Conservation (phyloP, 2,888 invertebrate genomes). For the Oscheius myriophilus region DNA sequence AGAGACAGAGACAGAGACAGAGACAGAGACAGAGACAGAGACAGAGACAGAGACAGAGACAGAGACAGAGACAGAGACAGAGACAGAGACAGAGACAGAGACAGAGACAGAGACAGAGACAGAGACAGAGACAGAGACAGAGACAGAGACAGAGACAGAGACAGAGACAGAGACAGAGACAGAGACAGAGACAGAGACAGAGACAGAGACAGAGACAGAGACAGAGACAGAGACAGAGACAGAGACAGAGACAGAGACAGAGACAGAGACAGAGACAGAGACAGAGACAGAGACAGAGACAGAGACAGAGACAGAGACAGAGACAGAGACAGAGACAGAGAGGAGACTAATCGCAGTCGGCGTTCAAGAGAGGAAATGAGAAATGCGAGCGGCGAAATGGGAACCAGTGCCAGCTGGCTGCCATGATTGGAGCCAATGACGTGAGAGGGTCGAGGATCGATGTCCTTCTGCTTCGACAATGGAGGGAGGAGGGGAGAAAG, state of each 20-base stretch:
- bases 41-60: not conserved
- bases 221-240: too few species aligned
- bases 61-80: not conserved
- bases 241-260: too few species aligned
- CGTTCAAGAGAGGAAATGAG: constrained; percentile 6
- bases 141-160: too few species aligned
- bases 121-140: too few species aligned
- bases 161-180: too few species aligned
- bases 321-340: not conserved
- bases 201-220: too few species aligned
- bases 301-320: too few species aligned
- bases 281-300: too few species aligned
- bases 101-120: not conserved
- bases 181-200: too few species aligned
- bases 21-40: not conserved
- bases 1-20: not conserved
- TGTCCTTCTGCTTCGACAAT: constrained; percentile 16
- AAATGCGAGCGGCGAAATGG: constrained; percentile 1
- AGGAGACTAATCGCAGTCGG: not conserved
- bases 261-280: too few species aligned
- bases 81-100: not conserved
- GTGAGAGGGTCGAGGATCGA: constrained; percentile 3
- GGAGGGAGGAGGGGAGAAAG: constrained; percentile 26
- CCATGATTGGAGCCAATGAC: constrained; percentile 15
- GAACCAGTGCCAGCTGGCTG: not conserved